These are phyloP conservation scores for Azorinus chamasolen DNA, from an alignment of 2,888 invertebrate species.

Conservation along the genomic window DNA sequence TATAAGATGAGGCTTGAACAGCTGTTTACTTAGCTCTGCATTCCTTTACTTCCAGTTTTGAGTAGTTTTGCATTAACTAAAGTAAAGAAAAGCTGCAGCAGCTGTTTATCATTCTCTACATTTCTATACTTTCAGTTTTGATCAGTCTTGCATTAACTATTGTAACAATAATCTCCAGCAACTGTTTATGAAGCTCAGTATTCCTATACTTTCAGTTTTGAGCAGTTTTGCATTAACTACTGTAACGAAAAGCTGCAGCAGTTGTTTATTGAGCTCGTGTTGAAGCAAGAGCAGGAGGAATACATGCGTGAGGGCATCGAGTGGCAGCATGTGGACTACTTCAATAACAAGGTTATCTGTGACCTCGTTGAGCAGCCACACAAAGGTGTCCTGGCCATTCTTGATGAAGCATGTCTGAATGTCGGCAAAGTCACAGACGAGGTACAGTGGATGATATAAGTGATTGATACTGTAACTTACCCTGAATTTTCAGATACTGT, in stretches of 20 bases:
- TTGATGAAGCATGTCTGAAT: constrained; percentile 98
- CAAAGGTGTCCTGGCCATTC: constrained; percentile 95
- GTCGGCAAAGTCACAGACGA: constrained; percentile 95
- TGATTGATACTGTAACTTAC: too few species aligned
- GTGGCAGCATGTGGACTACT: constrained; percentile 98
- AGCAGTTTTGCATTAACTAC: constrained; percentile 99
- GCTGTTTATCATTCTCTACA: constrained; percentile 98
- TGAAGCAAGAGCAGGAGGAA: constrained; percentile 99
- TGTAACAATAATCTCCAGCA: too few species aligned
- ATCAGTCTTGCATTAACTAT: too few species aligned
- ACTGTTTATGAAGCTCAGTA: too few species aligned
- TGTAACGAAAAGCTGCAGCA: constrained; percentile 99
- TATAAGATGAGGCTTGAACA: too few species aligned
- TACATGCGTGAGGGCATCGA: constrained; percentile 98
- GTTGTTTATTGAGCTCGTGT: constrained; percentile 97
- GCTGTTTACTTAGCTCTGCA: too few species aligned
- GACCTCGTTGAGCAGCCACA: constrained; percentile 97
- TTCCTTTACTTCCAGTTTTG: constrained; percentile 88
- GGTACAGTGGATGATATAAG: too few species aligned
- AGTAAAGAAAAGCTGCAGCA: constrained; percentile 99
- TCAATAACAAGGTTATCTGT: constrained; percentile 98
- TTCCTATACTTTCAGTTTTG: constrained; percentile 88
- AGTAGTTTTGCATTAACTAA: constrained; percentile 99
- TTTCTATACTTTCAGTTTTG: too few species aligned
- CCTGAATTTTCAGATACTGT: too few species aligned